phyloP scores from a whole-genome alignment of 2,797 vertebrate species.

The Tokudaia muenninki region DNA sequence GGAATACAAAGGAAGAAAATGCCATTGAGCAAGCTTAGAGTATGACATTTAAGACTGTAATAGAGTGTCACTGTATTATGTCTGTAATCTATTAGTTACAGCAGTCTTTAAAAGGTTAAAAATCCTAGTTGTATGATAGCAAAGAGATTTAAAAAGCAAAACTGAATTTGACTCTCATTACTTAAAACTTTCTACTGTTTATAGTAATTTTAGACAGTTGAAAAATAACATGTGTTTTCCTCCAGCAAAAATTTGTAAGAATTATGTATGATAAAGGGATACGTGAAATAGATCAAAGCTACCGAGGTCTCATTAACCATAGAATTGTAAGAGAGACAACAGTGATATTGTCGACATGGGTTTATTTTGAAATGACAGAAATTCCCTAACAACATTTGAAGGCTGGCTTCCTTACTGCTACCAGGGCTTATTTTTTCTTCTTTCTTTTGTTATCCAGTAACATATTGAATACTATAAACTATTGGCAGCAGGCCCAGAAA shows the following conservation, averaged over 20 bases:
- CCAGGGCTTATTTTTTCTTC: slow-evolving; percentile 23
- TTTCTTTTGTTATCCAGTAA: background rate
- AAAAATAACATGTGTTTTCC: slow-evolving; percentile 53
- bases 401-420: slow-evolving; percentile 35
- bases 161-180: slow-evolving; percentile 48
- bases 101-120: background rate
- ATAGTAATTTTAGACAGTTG: slow-evolving; percentile 58
- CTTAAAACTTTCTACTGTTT: slow-evolving; percentile 51
- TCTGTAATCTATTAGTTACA: background rate
- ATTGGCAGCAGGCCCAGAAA: slow-evolving; percentile 54
- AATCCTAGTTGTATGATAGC: background rate
- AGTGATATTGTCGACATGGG: slow-evolving; percentile 32
- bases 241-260: slow-evolving; percentile 24
- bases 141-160: background rate
- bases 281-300: slow-evolving; percentile 48
- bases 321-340: slow-evolving; percentile 50
- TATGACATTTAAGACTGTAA: slow-evolving; percentile 51
- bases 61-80: background rate
- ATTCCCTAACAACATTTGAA: slow-evolving; percentile 72
- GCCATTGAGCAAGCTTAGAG: background rate
- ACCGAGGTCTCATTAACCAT: slow-evolving; percentile 54
- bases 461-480: slow-evolving; percentile 62
- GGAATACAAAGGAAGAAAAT: background rate
- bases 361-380: slow-evolving; percentile 78
- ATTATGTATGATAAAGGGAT: slow-evolving; percentile 28